Percentiles rank a stretch among this genome's conserved stretches.
phyloP scores from a whole-genome alignment of 2,888 invertebrate genomes.

The Sepiola atlantica region DNA sequence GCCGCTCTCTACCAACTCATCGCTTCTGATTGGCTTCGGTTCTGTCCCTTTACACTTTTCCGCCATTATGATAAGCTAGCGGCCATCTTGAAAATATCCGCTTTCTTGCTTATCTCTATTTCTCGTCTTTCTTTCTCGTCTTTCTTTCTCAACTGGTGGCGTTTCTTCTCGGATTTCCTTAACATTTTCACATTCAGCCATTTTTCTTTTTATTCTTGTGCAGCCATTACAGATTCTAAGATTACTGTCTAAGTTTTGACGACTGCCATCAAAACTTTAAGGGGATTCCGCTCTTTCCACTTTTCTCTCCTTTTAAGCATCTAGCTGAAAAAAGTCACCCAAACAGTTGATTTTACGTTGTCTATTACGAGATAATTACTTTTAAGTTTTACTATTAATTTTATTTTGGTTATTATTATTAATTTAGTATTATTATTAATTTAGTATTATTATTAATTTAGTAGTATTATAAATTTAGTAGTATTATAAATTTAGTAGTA shows the following conservation, averaged over 20 bases:
- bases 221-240: background rate
- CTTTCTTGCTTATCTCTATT: background rate
- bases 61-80: background rate
- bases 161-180: background rate
- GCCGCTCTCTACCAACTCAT: background rate
- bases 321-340: too few relatives aligned
- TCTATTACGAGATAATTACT: too few relatives aligned
- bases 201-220: background rate
- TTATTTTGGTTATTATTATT: too few relatives aligned
- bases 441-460: too few relatives aligned
- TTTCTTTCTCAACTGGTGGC: background rate
- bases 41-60: background rate
- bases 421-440: too few relatives aligned
- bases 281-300: too few relatives aligned
- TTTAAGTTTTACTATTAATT: too few relatives aligned
- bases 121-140: background rate
- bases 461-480: too few relatives aligned
- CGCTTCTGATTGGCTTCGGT: background rate
- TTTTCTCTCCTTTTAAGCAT: too few relatives aligned
- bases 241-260: background rate
- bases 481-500: too few relatives aligned
- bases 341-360: too few relatives aligned
- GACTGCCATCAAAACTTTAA: background rate
- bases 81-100: background rate
- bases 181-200: background rate